Evolutionary conservation across 2,113 vertebrate genomes (phyloP).

Genomic region (Caracal caracal): DNA sequence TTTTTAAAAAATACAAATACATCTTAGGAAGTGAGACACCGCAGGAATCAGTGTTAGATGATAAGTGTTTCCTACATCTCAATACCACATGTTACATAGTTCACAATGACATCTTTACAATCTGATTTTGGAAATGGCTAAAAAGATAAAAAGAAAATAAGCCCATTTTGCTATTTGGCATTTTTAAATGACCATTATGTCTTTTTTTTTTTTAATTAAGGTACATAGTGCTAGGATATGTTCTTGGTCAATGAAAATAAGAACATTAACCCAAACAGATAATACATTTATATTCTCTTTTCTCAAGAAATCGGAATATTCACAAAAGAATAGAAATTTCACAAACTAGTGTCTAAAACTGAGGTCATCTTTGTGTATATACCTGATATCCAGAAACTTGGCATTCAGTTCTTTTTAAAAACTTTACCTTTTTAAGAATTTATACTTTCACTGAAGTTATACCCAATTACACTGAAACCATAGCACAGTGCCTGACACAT

Average conservation of each 20-base stretch:
- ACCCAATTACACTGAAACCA: neutral
- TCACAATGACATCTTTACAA: neutral
- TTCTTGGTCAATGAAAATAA: neutral
- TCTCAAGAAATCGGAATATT: neutral
- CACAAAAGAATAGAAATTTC: neutral
- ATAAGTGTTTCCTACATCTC: neutral
- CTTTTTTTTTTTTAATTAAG: neutral
- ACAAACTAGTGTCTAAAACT: neutral
- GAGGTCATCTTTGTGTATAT: neutral
- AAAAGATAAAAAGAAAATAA: conserved; percentile 18
- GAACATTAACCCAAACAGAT: neutral
- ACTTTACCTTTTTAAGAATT: neutral
- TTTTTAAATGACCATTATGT: neutral
- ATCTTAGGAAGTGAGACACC: neutral
- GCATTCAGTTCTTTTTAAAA: neutral
- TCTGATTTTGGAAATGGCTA: conserved; percentile 46
- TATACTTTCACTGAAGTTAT: neutral
- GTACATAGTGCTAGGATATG: neutral
- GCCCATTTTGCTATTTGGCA: neutral
- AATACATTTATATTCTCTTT: neutral
- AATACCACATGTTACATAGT: neutral
- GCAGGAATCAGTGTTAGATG: neutral
- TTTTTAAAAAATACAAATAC: conserved; percentile 43
- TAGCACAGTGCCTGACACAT: neutral
- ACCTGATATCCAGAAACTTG: neutral